Conservation (phyloP, 2,888 invertebrate genomes). For the Polylopha cassiicola region DNA sequence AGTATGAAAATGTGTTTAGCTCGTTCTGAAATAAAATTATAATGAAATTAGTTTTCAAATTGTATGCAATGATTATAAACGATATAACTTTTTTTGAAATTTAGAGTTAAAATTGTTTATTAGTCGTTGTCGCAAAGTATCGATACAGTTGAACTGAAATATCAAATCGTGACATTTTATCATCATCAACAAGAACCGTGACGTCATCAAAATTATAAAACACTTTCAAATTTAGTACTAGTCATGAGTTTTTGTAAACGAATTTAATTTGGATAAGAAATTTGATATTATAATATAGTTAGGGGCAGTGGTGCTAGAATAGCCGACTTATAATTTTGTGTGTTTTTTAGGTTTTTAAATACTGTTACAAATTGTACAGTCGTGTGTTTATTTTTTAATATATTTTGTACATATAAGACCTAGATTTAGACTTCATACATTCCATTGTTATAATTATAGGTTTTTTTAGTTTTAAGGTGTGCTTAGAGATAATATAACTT, state of each 20-base stretch:
- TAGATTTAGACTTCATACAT: conserved; percentile 40
- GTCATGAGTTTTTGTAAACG: conserved; percentile 6
- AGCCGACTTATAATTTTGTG: conserved; percentile 22
- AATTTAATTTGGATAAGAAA: conserved; percentile 22
- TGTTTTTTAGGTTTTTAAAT: conserved; percentile 14
- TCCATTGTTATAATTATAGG: conserved; percentile 38
- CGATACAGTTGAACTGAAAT: no score
- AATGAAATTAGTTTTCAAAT: no score
- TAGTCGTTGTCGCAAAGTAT: no score
- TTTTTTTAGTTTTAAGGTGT: conserved; percentile 8
- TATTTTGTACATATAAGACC: conserved; percentile 49
- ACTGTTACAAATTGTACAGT: conserved; percentile 29
- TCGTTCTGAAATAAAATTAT: no score
- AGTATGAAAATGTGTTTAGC: no score
- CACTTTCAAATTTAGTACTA: no score
- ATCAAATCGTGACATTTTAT: no score
- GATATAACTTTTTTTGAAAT: no score
- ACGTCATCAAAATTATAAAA: no score
- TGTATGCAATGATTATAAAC: no score
- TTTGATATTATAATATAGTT: conserved; percentile 23
- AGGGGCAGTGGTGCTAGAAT: conserved; percentile 40
- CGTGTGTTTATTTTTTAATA: conserved; percentile 35
- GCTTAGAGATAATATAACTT: conserved; percentile 13
- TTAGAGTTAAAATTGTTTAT: no score
- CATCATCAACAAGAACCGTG: no score